Conservation (phyloP, 2,888 invertebrate genomes). For the Volucella inflata region DNA sequence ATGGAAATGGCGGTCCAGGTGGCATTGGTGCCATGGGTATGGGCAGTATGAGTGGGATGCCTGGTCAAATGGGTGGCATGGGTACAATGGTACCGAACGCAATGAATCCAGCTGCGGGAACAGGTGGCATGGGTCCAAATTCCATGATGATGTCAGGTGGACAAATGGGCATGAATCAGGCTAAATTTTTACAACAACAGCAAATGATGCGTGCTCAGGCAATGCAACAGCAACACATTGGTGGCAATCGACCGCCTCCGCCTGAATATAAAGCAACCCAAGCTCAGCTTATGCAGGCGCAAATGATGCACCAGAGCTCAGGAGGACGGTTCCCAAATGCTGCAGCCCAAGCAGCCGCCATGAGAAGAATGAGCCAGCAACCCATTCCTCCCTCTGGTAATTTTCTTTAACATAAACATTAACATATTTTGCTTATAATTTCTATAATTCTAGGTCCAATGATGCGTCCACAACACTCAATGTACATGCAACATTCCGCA, state of each 20-base stretch:
- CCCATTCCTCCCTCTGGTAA: constrained; percentile 89
- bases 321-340: constrained; percentile 85
- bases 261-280: constrained; percentile 91
- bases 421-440: constrained; percentile 11
- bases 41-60: constrained; percentile 76
- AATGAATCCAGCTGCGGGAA: constrained; percentile 79
- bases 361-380: constrained; percentile 88
- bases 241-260: constrained; percentile 89
- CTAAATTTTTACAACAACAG: constrained; percentile 88
- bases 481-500: constrained; percentile 85
- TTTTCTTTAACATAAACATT: constrained; percentile 39
- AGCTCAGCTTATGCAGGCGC: constrained; percentile 84
- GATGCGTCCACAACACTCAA: constrained; percentile 87
- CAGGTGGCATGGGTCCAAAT: constrained; percentile 76
- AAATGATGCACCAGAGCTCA: constrained; percentile 85
- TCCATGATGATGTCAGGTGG: constrained; percentile 77
- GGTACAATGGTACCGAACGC: constrained; percentile 79
- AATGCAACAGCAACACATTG: constrained; percentile 84
- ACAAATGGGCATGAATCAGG: constrained; percentile 84
- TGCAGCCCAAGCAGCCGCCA: constrained; percentile 85
- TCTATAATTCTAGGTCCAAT: constrained; percentile 85
- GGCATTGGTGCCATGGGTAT: constrained; percentile 77
- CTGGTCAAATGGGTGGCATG: constrained; percentile 76
- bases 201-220: constrained; percentile 85
- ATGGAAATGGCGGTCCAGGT: constrained; percentile 75